A percentile compares a stretch with the other conserved stretches of the same genome.
These are phyloP conservation scores for Condylura cristata DNA, from an alignment of 2,113 vertebrate species.

Conservation along the genomic window DNA sequence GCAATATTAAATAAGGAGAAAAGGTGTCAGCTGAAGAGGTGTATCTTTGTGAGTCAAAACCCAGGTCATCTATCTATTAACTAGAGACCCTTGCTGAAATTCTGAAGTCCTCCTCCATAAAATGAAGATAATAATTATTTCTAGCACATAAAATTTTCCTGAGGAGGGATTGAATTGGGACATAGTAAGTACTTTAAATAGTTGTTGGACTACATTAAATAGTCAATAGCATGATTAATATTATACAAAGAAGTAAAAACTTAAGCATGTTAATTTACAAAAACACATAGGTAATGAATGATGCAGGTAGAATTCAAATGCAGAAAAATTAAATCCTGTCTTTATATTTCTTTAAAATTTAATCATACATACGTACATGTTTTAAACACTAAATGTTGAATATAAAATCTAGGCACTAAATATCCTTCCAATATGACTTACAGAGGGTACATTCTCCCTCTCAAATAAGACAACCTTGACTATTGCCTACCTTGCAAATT, in stretches of 20 bases:
- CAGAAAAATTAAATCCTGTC: not conserved
- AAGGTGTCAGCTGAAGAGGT: not conserved
- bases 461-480: not conserved
- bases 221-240: not conserved
- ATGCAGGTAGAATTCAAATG: constrained; percentile 15
- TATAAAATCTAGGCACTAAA: not conserved
- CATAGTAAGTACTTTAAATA: not conserved
- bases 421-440: not conserved
- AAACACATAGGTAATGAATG: not conserved
- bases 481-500: not conserved
- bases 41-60: not conserved
- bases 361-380: not conserved
- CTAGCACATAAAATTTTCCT: not conserved
- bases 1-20: not conserved
- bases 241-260: not conserved
- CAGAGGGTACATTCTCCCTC: not conserved
- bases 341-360: not conserved
- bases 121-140: not conserved
- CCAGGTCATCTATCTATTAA: not conserved
- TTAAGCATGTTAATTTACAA: not conserved
- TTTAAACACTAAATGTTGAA: not conserved
- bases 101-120: not conserved
- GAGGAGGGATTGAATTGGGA: not conserved
- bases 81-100: not conserved
- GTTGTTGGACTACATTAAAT: not conserved